Conservation (phyloP, 1,140 invertebrate species). For the Drosophila saltans region DNA sequence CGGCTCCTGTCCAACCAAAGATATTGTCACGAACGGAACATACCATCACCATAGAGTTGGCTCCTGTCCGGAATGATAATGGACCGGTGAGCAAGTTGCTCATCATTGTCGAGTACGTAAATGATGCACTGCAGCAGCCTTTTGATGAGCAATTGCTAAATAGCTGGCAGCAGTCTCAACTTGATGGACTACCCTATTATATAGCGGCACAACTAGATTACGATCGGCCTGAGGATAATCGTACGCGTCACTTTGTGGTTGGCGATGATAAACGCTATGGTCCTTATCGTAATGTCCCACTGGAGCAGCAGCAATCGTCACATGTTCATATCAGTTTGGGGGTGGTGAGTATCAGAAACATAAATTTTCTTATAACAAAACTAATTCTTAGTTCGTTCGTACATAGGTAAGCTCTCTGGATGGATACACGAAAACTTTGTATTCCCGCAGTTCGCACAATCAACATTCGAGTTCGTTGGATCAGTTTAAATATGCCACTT, state of each 20-base stretch:
- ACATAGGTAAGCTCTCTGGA: conserved; percentile 85
- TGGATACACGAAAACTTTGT: conserved; percentile 86
- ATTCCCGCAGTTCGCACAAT: conserved; percentile 85
- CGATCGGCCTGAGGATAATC: conserved; percentile 66
- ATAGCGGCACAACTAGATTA: conserved; percentile 89
- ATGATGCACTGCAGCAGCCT: conserved; percentile 85
- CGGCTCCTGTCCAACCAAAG: conserved; percentile 86
- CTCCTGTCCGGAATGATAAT: conserved; percentile 87
- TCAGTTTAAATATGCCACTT: conserved; percentile 74
- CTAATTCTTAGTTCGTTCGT: background rate
- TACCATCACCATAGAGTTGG: conserved; percentile 86
- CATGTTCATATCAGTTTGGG: conserved; percentile 90
- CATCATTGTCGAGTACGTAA: conserved; percentile 87
- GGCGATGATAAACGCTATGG: conserved; percentile 90
- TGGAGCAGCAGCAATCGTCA: conserved; percentile 84
- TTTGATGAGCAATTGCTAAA: conserved; percentile 84
- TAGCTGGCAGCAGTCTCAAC: conserved; percentile 86
- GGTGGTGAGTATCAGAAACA: conserved; percentile 83
- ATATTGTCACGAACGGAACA: conserved; percentile 85
- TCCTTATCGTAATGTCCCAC: conserved; percentile 90
- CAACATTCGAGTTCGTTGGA: conserved; percentile 67
- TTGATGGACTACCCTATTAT: conserved; percentile 89
- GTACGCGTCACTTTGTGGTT: conserved; percentile 87
- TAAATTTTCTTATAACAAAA: background rate
- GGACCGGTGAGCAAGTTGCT: conserved; percentile 89